A percentile compares a stretch with the other conserved stretches of the same genome.
Evolutionary conservation across 2,888 invertebrate species (phyloP).

Genomic region (Ceriagrion tenellum): DNA sequence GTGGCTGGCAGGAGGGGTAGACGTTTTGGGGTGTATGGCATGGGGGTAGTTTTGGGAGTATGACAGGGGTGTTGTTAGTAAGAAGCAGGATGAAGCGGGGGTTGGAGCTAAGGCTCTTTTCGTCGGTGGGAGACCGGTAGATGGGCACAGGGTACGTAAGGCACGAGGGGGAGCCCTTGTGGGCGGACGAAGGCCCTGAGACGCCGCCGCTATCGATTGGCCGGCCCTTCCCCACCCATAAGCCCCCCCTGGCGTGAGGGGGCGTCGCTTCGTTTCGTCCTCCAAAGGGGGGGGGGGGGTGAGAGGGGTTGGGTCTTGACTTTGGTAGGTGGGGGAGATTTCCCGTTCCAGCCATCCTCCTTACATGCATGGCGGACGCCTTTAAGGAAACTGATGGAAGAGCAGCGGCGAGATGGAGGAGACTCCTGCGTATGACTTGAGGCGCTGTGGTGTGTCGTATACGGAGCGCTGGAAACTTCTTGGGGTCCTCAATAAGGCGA

Average conservation of each 20-base stretch:
- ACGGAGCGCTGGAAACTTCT: constrained; percentile 10
- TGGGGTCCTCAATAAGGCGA: neutral
- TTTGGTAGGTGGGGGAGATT: neutral
- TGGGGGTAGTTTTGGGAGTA: neutral
- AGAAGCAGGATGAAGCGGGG: no score
- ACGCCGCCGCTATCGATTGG: constrained; percentile 58
- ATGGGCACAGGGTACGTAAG: neutral
- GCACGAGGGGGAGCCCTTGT: neutral
- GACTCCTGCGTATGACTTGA: constrained; percentile 10
- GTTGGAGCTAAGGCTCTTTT: no score
- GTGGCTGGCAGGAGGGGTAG: neutral
- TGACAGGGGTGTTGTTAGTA: no score
- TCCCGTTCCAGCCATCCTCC: neutral
- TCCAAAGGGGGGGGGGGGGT: neutral
- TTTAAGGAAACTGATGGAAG: neutral
- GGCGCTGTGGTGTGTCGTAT: neutral
- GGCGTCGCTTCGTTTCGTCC: neutral
- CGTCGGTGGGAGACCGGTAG: neutral
- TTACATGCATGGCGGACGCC: constrained; percentile 46
- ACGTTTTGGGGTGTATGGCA: neutral
- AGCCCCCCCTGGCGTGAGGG: neutral
- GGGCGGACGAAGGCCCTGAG: neutral
- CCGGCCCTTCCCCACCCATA: neutral
- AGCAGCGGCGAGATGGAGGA: no score
- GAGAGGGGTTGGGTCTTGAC: neutral